phyloP scores from a whole-genome alignment of 30 jellyfish, hydroid and myxozoan genomes.

The Turritopsis dohrnii region DNA sequence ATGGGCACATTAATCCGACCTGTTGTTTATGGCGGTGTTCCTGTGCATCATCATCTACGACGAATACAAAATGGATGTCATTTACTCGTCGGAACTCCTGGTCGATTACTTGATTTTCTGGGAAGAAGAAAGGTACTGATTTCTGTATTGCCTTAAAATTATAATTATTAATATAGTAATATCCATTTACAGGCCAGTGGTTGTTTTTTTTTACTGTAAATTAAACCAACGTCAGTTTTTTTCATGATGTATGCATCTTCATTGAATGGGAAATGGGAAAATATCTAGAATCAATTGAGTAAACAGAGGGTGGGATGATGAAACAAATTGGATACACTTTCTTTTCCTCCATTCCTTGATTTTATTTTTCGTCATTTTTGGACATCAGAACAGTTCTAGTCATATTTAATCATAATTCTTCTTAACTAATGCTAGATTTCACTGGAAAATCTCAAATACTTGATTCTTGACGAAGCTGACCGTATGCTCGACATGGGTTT shows the following conservation, averaged over 20 bases:
- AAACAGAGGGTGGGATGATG: too few relatives aligned
- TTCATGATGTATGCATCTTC: too few relatives aligned
- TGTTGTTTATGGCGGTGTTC: constrained; percentile 89
- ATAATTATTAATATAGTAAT: too few relatives aligned
- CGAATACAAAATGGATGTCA: constrained; percentile 65
- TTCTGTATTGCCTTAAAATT: too few relatives aligned
- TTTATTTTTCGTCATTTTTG: too few relatives aligned
- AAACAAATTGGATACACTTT: too few relatives aligned
- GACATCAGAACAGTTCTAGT: neutral
- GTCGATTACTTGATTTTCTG: constrained; percentile 69
- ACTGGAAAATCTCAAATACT: constrained; percentile 47
- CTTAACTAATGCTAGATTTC: constrained; percentile 60
- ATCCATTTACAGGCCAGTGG: too few relatives aligned
- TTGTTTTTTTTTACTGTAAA: too few relatives aligned
- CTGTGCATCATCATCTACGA: constrained; percentile 74
- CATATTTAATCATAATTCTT: neutral
- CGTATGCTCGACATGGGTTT: constrained; percentile 98
- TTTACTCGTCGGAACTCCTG: constrained; percentile 93
- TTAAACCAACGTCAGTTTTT: too few relatives aligned
- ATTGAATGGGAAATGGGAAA: too few relatives aligned
- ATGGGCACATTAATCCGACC: constrained; percentile 53
- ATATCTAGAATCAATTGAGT: too few relatives aligned
- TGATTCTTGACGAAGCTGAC: constrained; percentile 93
- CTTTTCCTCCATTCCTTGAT: too few relatives aligned
- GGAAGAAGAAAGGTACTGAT: constrained; percentile 65